Evolutionary conservation across 2,113 vertebrate genomes (phyloP).

Genomic region (Lophius piscatorius): DNA sequence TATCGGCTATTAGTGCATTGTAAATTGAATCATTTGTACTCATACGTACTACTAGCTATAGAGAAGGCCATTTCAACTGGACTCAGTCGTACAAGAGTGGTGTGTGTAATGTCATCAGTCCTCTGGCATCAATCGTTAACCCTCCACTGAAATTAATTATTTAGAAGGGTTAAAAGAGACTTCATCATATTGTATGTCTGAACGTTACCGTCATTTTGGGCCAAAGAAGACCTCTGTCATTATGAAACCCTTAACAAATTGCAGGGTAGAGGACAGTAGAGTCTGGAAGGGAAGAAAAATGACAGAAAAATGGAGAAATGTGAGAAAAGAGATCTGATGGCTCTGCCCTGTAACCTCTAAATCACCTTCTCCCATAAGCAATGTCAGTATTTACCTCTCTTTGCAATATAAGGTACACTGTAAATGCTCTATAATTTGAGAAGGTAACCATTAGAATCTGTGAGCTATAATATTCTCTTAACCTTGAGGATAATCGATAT

Average conservation of each 20-base stretch:
- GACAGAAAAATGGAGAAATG: slow-evolving; percentile 10
- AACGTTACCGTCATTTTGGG: slow-evolving; percentile 57
- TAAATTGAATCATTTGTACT: no score
- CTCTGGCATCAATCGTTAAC: no score
- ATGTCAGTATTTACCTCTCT: slow-evolving; percentile 35
- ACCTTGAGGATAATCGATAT: neutral
- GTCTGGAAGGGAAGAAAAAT: slow-evolving; percentile 9
- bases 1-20: no score
- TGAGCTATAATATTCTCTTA: neutral
- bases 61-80: no score
- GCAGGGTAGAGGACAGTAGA: neutral
- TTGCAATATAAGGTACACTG: slow-evolving; percentile 1
- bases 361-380: slow-evolving; percentile 18
- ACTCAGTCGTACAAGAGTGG: no score
- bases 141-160: slow-evolving; percentile 69
- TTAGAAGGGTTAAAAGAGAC: slow-evolving; percentile 61
- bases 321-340: slow-evolving; percentile 7
- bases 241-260: slow-evolving; percentile 15
- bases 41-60: no score
- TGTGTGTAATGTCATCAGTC: no score
- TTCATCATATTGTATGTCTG: slow-evolving; percentile 42
- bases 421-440: slow-evolving; percentile 6
- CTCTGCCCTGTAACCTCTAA: slow-evolving; percentile 27
- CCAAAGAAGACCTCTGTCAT: slow-evolving; percentile 48
- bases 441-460: slow-evolving; percentile 15